These are phyloP conservation scores for Rhyzopertha dominica DNA, from an alignment of 1,140 invertebrate genomes.

Conservation along the genomic window DNA sequence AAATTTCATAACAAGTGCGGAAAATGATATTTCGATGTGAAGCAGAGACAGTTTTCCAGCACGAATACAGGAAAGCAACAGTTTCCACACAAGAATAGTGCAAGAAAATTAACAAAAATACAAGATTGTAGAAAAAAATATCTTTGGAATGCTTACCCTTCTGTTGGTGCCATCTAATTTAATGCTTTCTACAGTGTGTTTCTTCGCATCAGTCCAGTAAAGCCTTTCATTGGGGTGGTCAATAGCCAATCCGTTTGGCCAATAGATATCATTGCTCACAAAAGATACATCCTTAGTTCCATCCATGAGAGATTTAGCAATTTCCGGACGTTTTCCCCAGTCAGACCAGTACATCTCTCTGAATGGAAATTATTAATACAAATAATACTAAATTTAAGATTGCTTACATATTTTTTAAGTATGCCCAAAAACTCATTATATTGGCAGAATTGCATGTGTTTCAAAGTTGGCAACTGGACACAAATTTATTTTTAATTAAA, in stretches of 20 bases:
- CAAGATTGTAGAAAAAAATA: background rate
- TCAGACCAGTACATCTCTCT: slow-evolving; percentile 83
- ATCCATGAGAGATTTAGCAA: slow-evolving; percentile 80
- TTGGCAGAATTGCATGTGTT: too few species aligned
- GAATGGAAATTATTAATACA: slow-evolving; percentile 18
- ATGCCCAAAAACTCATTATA: too few species aligned
- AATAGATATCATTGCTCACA: slow-evolving; percentile 61
- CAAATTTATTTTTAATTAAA: too few species aligned
- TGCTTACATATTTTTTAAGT: too few species aligned
- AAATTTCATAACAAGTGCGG: too few species aligned
- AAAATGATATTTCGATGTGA: too few species aligned
- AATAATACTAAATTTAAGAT: too few species aligned
- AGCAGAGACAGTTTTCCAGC: too few species aligned
- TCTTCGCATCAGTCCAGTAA: slow-evolving; percentile 75
- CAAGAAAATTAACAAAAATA: too few species aligned
- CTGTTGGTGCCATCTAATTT: slow-evolving; percentile 69
- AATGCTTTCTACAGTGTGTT: slow-evolving; percentile 68
- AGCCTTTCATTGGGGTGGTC: slow-evolving; percentile 76
- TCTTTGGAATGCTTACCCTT: slow-evolving; percentile 41
- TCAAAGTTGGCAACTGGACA: too few species aligned
- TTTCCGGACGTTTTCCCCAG: slow-evolving; percentile 68
- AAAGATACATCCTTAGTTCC: slow-evolving; percentile 59
- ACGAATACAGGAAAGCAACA: too few species aligned
- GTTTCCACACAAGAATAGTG: too few species aligned
- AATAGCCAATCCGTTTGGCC: slow-evolving; percentile 85